Evolutionary conservation across 2,888 invertebrate genomes (phyloP).

Genomic region (Ennomos fuscantarius): DNA sequence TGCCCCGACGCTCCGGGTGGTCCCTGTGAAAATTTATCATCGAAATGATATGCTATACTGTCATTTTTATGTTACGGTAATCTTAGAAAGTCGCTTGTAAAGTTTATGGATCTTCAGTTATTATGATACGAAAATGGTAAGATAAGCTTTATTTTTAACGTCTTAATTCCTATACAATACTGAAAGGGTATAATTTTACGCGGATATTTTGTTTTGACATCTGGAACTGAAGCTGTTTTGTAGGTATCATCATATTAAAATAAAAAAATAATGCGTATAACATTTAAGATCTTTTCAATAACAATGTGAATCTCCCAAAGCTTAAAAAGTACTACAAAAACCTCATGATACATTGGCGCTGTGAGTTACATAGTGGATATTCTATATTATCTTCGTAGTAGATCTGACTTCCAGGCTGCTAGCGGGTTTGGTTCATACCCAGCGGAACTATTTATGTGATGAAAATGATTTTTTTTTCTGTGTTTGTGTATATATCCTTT

Average conservation of each 20-base stretch:
- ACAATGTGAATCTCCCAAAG: neutral
- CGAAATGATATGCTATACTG: slow-evolving; percentile 31
- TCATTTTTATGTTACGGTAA: slow-evolving; percentile 16
- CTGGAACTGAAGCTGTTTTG: too few species aligned
- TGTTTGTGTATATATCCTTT: too few species aligned
- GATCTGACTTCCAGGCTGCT: too few species aligned
- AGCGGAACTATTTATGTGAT: too few species aligned
- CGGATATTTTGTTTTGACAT: too few species aligned
- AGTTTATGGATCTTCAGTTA: slow-evolving; percentile 24
- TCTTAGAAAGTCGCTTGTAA: slow-evolving; percentile 12
- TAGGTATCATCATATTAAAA: neutral
- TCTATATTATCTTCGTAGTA: too few species aligned
- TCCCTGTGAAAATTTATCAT: slow-evolving; percentile 79
- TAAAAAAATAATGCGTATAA: neutral
- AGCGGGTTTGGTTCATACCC: too few species aligned
- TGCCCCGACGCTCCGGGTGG: slow-evolving; percentile 88
- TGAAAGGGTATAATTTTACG: neutral
- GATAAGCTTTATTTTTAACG: slow-evolving; percentile 8
- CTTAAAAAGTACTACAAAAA: too few species aligned
- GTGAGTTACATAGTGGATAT: too few species aligned
- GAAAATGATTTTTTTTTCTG: too few species aligned
- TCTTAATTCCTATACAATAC: slow-evolving; percentile 9
- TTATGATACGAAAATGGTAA: slow-evolving; percentile 15
- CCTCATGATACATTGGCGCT: too few species aligned
- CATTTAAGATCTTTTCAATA: neutral